Evolutionary conservation across 2,113 vertebrate species (phyloP).

Genomic region (Verasper variegatus): DNA sequence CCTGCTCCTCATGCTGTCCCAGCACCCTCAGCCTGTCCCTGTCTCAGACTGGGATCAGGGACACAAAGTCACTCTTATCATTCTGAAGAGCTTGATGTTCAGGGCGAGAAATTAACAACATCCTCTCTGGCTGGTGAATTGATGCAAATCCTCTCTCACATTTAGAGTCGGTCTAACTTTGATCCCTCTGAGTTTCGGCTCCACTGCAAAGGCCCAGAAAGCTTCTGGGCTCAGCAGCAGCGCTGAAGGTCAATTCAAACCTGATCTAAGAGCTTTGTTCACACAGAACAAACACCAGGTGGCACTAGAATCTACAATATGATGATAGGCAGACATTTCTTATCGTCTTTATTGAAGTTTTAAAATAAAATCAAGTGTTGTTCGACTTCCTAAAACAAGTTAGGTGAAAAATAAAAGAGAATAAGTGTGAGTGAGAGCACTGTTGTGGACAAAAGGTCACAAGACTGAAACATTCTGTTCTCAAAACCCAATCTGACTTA

Average conservation of each 20-base stretch:
- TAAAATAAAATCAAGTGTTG: too few relatives aligned
- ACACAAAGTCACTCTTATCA: conserved; percentile 7
- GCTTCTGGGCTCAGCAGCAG: not conserved
- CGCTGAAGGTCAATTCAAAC: not conserved
- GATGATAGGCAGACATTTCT: not conserved
- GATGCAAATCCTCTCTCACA: not conserved
- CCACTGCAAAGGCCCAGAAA: not conserved
- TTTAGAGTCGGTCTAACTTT: not conserved
- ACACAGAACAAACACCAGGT: not conserved
- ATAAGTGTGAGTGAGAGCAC: not conserved
- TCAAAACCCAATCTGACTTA: not conserved
- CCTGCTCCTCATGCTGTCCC: conserved; percentile 5
- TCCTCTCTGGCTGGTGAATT: not conserved
- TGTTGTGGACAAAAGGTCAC: not conserved
- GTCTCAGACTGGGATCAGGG: conserved; percentile 21
- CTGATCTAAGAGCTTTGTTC: too few relatives aligned
- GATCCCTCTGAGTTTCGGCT: not conserved
- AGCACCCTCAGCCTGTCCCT: conserved; percentile 22
- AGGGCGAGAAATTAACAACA: conserved; percentile 44
- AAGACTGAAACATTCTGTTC: not conserved
- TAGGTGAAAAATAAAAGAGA: too few relatives aligned
- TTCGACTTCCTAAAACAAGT: too few relatives aligned
- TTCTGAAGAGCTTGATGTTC: conserved; percentile 37
- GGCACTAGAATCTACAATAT: not conserved
- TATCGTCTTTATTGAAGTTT: not conserved